A percentile compares a stretch with the other conserved stretches of the same genome.
Conservation (phyloP, 2,113 vertebrate genomes). For the Rhinolophus ferrumequinum region DNA sequence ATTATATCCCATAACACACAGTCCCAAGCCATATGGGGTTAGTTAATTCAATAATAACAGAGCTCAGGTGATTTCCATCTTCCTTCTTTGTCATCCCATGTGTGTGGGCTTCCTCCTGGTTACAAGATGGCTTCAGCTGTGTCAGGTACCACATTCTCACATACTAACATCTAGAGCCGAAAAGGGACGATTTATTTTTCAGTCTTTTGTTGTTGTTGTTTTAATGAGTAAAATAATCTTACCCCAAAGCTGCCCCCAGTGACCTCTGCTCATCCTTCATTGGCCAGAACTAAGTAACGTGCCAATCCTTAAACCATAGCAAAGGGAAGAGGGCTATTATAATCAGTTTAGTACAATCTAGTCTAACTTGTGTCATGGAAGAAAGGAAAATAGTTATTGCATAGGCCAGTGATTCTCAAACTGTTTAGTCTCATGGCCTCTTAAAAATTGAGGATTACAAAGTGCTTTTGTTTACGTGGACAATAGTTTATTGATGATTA, state of each 20-base stretch:
- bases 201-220: background rate
- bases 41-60: background rate
- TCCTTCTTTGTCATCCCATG: background rate
- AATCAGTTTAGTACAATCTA: background rate
- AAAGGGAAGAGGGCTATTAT: background rate
- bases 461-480: background rate
- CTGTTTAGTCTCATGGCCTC: background rate
- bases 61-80: background rate
- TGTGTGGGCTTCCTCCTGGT: background rate
- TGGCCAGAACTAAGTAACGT: background rate
- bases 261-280: background rate
- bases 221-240: conserved; percentile 33
- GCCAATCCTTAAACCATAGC: background rate
- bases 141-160: background rate
- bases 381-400: background rate
- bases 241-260: background rate
- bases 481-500: background rate
- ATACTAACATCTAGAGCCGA: background rate
- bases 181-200: background rate
- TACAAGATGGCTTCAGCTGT: background rate
- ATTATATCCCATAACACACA: background rate
- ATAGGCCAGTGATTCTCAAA: background rate
- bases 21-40: background rate
- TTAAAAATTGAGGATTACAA: background rate
- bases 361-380: background rate